Evolutionary conservation across 1,140 invertebrate genomes (phyloP).

Genomic region (Drosophila nasuta): DNA sequence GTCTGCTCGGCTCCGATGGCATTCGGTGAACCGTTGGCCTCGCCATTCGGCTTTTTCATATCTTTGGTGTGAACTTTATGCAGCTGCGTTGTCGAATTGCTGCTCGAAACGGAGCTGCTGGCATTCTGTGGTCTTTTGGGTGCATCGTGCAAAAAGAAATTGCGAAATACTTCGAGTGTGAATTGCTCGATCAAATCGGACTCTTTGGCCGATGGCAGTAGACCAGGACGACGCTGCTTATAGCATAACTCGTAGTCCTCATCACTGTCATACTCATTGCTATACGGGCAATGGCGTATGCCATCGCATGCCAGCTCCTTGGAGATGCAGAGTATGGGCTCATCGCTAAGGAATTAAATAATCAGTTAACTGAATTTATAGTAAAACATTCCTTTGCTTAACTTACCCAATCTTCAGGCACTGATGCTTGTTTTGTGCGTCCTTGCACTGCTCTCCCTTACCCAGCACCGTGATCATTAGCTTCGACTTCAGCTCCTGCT

Average conservation of each 20-base stretch:
- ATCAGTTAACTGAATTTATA: no score
- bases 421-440: constrained; percentile 66
- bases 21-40: constrained; percentile 61
- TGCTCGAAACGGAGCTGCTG: constrained; percentile 40
- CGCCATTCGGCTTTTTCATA: constrained; percentile 66
- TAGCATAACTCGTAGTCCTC: constrained; percentile 85
- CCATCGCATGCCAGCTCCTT: constrained; percentile 88
- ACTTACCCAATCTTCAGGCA: constrained; percentile 82
- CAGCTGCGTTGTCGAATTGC: constrained; percentile 60
- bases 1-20: constrained; percentile 49
- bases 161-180: constrained; percentile 79
- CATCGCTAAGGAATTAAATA: constrained; percentile 55
- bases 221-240: constrained; percentile 66
- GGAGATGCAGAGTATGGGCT: constrained; percentile 87
- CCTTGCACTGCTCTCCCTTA: constrained; percentile 79
- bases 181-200: constrained; percentile 78
- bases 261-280: constrained; percentile 86
- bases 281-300: constrained; percentile 87
- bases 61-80: constrained; percentile 77
- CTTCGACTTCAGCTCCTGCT: constrained; percentile 72
- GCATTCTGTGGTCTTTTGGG: constrained; percentile 55
- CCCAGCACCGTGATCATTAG: constrained; percentile 82
- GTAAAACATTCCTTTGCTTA: no score
- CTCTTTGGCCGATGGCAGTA: constrained; percentile 70
- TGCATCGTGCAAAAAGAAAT: constrained; percentile 74